Evolutionary conservation across 2,113 vertebrate genomes (phyloP), one percentile per base, ranked within the genome.

Genomic region (Copsychus sechellarum): DNA sequence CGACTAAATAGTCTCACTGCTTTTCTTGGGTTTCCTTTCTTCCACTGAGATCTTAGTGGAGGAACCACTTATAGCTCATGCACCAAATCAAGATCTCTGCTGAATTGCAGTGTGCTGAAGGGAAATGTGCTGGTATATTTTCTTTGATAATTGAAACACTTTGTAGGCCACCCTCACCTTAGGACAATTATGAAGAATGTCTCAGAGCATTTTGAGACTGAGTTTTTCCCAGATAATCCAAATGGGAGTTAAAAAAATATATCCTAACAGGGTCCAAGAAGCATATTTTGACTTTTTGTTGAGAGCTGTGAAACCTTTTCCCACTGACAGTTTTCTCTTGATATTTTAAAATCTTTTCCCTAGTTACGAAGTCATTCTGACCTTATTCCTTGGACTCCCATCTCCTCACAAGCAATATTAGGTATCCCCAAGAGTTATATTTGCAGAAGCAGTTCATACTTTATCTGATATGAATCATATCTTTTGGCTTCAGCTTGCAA

Each of bases 361-460:
- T 42, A 16, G 31, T 67, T 88, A 42, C 22, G 62, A 74, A 48
- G 12, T 90, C 18, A 22, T 96, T 92, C 64, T 94, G 58, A 72
- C 54, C 50, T 61, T 96, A 80, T 90, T 90, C 54, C 45, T 80
- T 86, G 76, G 64, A 86, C 83, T 83, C 34, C 10, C 14, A 48
- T 86, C 80, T 90, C 25, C 33, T 88, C 51, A 25, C 33, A 88
- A 62, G 38, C n/a, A 80, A 31, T 80, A 73, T 86, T 33, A 83
- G 38, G 60, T 83, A 90, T 40, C 56, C 72, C 34, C 87, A 54
- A 92, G 67, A 28, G 65, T 92, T 95, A 79, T 21, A 87, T 88
- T 97, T 95, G 88, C 82, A 80, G 91, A 95, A 96, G 73, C 86
- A 84, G 34, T 71, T 53, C 26, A 42, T 87, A 58, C 72, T 87